Base-by-base conservation (phyloP, 2,113 vertebrate genomes). In the Microcebus tavaratra region DNA sequence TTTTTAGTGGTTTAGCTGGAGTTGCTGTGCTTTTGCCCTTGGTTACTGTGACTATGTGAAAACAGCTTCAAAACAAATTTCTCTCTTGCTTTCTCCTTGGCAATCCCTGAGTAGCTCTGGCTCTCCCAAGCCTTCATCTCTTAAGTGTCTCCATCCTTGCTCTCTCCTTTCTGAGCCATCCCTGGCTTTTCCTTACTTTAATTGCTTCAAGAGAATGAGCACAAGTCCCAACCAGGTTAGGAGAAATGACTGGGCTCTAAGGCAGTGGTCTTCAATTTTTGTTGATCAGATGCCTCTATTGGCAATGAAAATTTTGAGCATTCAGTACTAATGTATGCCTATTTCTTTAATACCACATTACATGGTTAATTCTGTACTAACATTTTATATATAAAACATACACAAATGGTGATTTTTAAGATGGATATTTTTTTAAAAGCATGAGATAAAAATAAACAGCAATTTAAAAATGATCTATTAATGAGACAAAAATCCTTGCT, bases 401-500 rank as follows among this genome's bases (percentile, higher is more conserved):
- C 3, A 65, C 18, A 82, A 92, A 36, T 94, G 73, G 23, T 86
- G 31, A 39, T 86, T 79, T 86, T 79, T 81, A 75, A 88, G 48
- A 73, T 61, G n/a, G 18, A 25, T 4, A 31, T 45, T 91, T 81
- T 81, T 83, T 15, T n/a, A 29, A 81, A 90, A 90, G 29, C 3
- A 50, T 70, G 89, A 78, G 21, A 91, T 87, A 63, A 93, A 96
- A 76, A n/a, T 65, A 61, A 93, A 81, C 0, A 50, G 48, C 72
- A 36, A 59, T 59, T 94, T 23, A 13, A 65, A 96, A 88, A 85
- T 84, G 73, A 63, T 61, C 93, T 97, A 92, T 87, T 88, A 92
- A 83, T 68, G 50, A 83, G 39, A 36, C 45, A 94, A 61, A 95
- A 88, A 73, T 89, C 25, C 29, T 94, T 92, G 50, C 9, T 85